Conservation (phyloP, 2,113 vertebrate species). For the Onychostruthus taczanowskii region DNA sequence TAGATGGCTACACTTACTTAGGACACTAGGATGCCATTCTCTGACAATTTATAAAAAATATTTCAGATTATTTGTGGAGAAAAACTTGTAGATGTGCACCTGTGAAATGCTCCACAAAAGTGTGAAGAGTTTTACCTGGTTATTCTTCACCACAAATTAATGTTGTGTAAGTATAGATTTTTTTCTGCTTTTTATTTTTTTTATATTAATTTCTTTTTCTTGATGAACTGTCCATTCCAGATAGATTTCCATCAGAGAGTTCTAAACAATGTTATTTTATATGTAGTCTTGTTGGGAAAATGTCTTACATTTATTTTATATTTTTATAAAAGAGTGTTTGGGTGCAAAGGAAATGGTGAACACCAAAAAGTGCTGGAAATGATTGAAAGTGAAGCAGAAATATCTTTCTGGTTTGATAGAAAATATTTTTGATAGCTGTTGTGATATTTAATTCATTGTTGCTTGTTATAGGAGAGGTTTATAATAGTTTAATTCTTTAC, state of each 20-base stretch:
- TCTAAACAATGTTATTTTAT: neutral
- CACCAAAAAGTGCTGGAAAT: neutral
- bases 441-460: neutral
- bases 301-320: neutral
- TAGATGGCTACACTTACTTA: neutral
- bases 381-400: neutral
- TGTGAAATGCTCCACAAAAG: neutral
- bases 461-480: neutral
- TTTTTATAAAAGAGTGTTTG: neutral
- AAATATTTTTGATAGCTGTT: neutral
- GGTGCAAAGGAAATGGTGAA: neutral
- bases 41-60: neutral
- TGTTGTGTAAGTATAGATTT: neutral
- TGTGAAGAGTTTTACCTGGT: neutral
- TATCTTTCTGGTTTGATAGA: neutral
- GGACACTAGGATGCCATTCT: neutral
- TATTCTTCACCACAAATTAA: neutral
- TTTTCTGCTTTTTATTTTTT: neutral
- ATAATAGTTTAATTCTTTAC: neutral
- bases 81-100: neutral
- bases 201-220: neutral
- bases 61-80: neutral
- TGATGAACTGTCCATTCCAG: neutral
- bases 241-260: neutral
- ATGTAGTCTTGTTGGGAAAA: neutral